Evolutionary conservation across 2,888 invertebrate species (phyloP), one percentile per base, ranked within the genome.

Genomic region (Zygaena filipendulae): DNA sequence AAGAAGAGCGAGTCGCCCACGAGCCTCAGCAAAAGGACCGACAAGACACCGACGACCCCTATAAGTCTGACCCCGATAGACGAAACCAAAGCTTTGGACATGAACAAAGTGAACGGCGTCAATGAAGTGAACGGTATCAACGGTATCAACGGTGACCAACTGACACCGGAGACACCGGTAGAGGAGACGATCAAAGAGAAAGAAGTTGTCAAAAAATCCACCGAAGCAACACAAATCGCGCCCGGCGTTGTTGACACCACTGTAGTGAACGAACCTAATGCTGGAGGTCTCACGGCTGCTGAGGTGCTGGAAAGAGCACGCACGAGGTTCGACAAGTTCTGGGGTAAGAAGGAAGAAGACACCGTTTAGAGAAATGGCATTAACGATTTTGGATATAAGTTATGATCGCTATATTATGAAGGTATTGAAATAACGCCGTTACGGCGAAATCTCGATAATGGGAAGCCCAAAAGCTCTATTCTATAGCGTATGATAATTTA

Each of bases 261-360:
- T 11, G 71, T 81, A 3, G 75, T 79, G 11, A 82, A 79, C 19
- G 82, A 82, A 19, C 43, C 70, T 16, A 43, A 49, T 28, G 48
- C 53, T 25, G 79, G 77, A n/a, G 80, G 83, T 2, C 74, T 86
- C 22, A 77, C 84, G 25, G 87, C 90, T 19, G 82, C 87, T 30
- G 90, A 91, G 56, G 90, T 91, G 36, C 77, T 92, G 41, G 91
- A 91, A 59, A 86, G 87, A 60, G 91, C 91, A 47, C 87, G 91
- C 47, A 88, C 87, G 62, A 87, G 91, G 47, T 91, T 92, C 59
- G 92, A 92, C 67, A 87, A 90, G 54, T 91, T 92, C 67, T 91
- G 91, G 91, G 88, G 89, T 41, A 87, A 87, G 51, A 84, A 80
- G 47, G 85, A 84, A 48, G 84, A 84, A 45, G 83, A 83, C 44